Evolutionary conservation across 2,797 vertebrate genomes (phyloP).

Genomic region (Luscinia megarhynchos): DNA sequence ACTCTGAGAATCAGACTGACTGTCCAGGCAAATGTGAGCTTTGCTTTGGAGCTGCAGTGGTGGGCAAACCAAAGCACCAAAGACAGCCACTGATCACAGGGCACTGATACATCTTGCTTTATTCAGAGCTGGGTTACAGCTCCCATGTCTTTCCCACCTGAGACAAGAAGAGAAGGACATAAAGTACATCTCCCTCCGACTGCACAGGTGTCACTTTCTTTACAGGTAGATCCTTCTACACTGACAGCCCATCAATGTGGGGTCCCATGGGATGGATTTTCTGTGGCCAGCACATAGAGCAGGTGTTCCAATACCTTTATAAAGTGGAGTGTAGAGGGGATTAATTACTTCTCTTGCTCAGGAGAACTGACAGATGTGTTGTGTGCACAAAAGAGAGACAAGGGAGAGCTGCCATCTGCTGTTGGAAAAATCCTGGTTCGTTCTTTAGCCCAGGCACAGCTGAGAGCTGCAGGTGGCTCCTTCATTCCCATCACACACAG

Average conservation of each 20-base stretch:
- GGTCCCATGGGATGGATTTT: not conserved
- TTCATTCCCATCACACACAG: not conserved
- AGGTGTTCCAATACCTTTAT: not conserved
- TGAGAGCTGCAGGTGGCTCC: not conserved
- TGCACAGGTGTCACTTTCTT: not conserved
- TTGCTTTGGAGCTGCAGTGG: not conserved
- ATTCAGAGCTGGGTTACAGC: not conserved
- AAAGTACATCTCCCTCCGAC: not conserved
- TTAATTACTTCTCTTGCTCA: not conserved
- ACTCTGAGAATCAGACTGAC: not conserved
- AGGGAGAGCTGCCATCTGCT: constrained; percentile 68
- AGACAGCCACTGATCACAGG: not conserved
- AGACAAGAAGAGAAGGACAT: not conserved
- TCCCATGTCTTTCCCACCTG: not conserved
- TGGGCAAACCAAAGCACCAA: not conserved
- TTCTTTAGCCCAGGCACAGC: not conserved
- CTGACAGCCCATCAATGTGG: not conserved
- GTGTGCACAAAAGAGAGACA: not conserved
- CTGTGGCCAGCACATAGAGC: not conserved
- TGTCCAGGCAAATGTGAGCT: not conserved
- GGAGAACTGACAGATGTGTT: not conserved
- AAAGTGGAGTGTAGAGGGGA: not conserved
- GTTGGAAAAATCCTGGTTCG: constrained; percentile 19
- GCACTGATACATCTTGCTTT: accelerated
- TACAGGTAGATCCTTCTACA: not conserved